Base-by-base conservation (phyloP, 2,113 vertebrate species). In the Vidua macroura region DNA sequence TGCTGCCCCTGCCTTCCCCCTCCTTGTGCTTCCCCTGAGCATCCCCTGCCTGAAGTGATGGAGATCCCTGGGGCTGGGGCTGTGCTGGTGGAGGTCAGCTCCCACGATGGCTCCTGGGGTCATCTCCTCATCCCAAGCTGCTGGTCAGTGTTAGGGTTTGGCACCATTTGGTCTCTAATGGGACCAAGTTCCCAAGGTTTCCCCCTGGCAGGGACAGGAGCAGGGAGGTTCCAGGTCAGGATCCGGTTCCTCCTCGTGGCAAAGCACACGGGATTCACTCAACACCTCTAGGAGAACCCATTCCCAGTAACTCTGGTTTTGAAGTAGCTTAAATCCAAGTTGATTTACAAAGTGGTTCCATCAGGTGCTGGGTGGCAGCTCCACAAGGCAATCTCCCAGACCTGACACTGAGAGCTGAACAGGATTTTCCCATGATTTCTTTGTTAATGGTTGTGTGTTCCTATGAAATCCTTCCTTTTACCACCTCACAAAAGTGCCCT, bases 11-110 rank as follows among this genome's bases (percentile, higher is more conserved):
- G 37, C 49, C 25, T 72, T 75, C 6, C 10, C 35, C 23, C 35
- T 89, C 75, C 28, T 13, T 13, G 41, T 70, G 55, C 60, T 49
- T 88, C 31, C 68, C 78, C 53, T 0, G 4, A 77, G 60, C 59
- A 66, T 80, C 44, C 80, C 87, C 64, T 75, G 73, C 96, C 90
- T 93, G 79, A 95, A 96, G 92, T 2, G 16, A 72, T 27, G 49
- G 92, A 96, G 92, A 92, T 94, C 76, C 6, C 0, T 6, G 20
- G 17, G 66, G 44, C 82, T 43, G 56, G 51, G 56, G 58, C 75
- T 5, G 1, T 68, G 30, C 72, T 75, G 85, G 9, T 3, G 3
- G 66, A 59, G 69, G 20, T 37, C 1, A 0, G 35, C 18, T 72
- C 44, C 25, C 0, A 0, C 49, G 17, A 3, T 2, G 30, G 62